Evolutionary conservation across 2,888 invertebrate genomes (phyloP).

Genomic region (Andricus curvator): DNA sequence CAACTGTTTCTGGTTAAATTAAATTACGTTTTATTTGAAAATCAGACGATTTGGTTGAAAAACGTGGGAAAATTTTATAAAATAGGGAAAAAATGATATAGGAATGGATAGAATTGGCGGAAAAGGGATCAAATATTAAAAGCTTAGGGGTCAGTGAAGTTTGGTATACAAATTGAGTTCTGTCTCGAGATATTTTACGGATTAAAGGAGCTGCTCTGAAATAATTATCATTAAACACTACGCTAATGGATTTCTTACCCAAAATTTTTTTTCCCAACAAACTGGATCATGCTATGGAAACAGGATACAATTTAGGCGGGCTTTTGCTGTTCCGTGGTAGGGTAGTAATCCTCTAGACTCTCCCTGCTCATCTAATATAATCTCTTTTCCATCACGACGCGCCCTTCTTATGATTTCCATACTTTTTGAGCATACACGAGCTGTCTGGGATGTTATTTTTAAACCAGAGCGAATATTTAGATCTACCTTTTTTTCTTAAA

Average conservation of each 20-base stretch:
- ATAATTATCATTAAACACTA: conserved; percentile 5
- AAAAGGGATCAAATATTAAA: too few relatives aligned
- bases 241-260: neutral
- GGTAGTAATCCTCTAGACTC: conserved; percentile 36
- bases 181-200: neutral
- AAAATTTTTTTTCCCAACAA: neutral
- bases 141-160: too few relatives aligned
- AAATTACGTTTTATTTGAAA: too few relatives aligned
- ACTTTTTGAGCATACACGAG: conserved; percentile 15
- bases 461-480: neutral
- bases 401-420: conserved; percentile 16
- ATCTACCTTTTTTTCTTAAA: neutral
- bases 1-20: too few relatives aligned
- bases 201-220: too few relatives aligned
- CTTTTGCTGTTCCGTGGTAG: conserved; percentile 29
- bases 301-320: conserved; percentile 23
- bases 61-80: too few relatives aligned
- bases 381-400: conserved; percentile 27
- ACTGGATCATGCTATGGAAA: conserved; percentile 15
- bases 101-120: too few relatives aligned
- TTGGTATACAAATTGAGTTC: neutral
- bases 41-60: too few relatives aligned
- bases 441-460: conserved; percentile 6
- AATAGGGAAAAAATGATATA: too few relatives aligned
- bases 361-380: conserved; percentile 34